Percentiles rank a stretch among this genome's conserved stretches.
These are phyloP conservation scores for Maniola jurtina DNA, from an alignment of 1,140 invertebrate species.

Conservation along the genomic window DNA sequence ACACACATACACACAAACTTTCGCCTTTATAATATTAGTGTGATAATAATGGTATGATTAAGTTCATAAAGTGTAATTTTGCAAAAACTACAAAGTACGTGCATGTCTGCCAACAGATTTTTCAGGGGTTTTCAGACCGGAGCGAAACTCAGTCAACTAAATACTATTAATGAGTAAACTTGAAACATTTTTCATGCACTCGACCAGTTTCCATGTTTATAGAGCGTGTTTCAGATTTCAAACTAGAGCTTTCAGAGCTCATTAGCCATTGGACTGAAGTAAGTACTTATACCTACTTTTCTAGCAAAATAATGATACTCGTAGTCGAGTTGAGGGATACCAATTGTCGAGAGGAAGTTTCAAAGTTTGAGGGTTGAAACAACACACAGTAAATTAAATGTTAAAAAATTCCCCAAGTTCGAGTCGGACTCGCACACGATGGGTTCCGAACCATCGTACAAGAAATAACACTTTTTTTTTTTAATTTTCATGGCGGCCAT, in stretches of 20 bases:
- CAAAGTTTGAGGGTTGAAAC: too few species aligned
- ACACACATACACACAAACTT: too few species aligned
- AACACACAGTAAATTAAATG: too few species aligned
- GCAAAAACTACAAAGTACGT: too few species aligned
- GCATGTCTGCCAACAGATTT: background rate
- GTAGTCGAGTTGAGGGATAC: background rate
- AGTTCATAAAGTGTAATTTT: too few species aligned
- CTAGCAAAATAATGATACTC: background rate
- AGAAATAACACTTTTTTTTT: too few species aligned
- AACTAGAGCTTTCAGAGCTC: background rate
- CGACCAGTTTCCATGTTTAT: background rate
- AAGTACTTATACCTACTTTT: conserved; percentile 1
- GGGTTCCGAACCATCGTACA: too few species aligned
- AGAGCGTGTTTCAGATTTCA: background rate
- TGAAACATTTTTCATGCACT: background rate
- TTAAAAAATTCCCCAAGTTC: too few species aligned
- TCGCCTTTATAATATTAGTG: too few species aligned
- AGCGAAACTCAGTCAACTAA: background rate
- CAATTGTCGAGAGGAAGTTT: background rate
- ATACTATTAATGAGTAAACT: conserved; percentile 1
- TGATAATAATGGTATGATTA: too few species aligned
- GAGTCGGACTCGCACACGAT: too few species aligned
- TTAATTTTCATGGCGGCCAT: too few species aligned
- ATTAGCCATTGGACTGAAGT: background rate
- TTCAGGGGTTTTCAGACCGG: background rate